phyloP scores from a whole-genome alignment of 2,113 vertebrate genomes.

The Chiloscyllium plagiosum region DNA sequence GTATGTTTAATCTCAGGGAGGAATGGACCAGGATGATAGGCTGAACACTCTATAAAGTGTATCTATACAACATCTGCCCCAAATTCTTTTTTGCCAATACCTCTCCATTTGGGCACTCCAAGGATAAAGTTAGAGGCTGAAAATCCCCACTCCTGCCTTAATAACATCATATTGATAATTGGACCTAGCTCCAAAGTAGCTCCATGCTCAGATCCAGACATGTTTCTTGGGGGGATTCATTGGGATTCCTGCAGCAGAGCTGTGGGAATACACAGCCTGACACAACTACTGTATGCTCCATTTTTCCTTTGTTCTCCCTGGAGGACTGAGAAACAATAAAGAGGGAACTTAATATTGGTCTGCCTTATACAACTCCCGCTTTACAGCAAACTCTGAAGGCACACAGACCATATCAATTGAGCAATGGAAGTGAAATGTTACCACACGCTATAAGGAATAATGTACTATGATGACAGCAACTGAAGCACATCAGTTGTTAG shows the following conservation, averaged over 20 bases:
- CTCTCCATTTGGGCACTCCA: not conserved
- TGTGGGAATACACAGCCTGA: not conserved
- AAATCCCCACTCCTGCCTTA: not conserved
- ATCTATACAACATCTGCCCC: not conserved
- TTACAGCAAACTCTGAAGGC: not conserved
- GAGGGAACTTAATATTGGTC: not conserved
- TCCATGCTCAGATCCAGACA: not conserved
- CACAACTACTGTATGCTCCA: not conserved
- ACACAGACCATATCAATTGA: not conserved
- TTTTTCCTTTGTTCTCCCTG: not conserved
- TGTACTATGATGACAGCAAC: no score
- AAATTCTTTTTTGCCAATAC: not conserved
- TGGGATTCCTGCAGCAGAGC: no score
- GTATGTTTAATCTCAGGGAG: not conserved
- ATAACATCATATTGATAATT: not conserved
- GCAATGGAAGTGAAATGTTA: conserved; percentile 2
- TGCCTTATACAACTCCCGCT: not conserved
- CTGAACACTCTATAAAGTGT: not conserved
- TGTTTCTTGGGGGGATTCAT: no score
- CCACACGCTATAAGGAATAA: not conserved
- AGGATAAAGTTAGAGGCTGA: not conserved
- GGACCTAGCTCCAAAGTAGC: not conserved
- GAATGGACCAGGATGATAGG: not conserved
- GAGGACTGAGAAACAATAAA: not conserved
- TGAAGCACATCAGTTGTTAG: not conserved